Percentiles rank a stretch among this genome's conserved stretches.
phyloP scores from a whole-genome alignment of 2,113 vertebrate species.

The Gavia stellata region DNA sequence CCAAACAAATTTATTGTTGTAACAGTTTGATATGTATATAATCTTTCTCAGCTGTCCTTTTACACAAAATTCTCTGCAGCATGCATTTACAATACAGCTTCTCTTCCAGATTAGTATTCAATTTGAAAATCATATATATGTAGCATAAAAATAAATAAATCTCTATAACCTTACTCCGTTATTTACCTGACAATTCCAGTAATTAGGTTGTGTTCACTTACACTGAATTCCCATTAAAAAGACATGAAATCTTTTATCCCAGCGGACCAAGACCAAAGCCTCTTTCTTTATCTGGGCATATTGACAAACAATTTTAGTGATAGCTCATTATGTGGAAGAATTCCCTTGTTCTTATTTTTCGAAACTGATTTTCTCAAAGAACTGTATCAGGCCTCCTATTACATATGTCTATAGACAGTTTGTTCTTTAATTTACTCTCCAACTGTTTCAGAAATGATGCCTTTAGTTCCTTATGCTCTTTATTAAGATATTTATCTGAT shows the following conservation, averaged over 20 bases:
- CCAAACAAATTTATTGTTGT: not conserved
- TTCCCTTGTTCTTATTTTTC: not conserved
- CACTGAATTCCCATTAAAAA: not conserved
- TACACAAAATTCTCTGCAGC: constrained; percentile 4
- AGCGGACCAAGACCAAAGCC: not conserved
- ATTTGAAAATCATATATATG: not conserved
- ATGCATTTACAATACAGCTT: not conserved
- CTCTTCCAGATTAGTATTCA: not conserved
- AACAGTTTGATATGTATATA: not conserved
- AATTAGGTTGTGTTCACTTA: not conserved
- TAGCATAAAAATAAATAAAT: constrained; percentile 4
- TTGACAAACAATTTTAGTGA: not conserved
- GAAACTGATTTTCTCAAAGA: not conserved
- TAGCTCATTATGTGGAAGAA: not conserved
- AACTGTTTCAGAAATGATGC: not conserved
- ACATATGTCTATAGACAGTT: not conserved
- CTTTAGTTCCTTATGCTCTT: not conserved
- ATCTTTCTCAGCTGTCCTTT: constrained; percentile 13
- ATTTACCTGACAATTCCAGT: constrained; percentile 39
- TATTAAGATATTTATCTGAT: not conserved
- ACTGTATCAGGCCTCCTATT: not conserved
- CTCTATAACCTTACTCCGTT: not conserved
- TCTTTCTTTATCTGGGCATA: constrained; percentile 1
- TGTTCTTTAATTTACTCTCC: not conserved
- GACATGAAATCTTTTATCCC: not conserved